Base-by-base conservation (phyloP, 2,113 vertebrate species). In the Clarias magur region DNA sequence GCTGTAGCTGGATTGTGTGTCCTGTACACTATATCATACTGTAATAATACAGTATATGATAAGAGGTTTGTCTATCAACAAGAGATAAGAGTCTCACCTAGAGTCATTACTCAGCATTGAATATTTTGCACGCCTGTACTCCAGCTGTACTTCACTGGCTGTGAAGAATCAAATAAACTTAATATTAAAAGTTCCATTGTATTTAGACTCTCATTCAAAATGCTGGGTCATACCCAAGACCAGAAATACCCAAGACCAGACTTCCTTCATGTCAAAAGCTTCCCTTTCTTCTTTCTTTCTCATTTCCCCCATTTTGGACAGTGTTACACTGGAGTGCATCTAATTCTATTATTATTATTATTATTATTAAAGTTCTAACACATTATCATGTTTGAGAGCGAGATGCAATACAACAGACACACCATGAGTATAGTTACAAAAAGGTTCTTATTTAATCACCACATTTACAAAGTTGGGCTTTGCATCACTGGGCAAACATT, bases 371-470 rank as follows among this genome's bases (percentile, higher is more conserved):
- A 54, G 48, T 48, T 48, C 48, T 27, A 59, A 10, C 8, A 42
- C 3, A 34, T 9, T 59, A 60, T 59, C 17, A 25, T 82, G 11
- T 62, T 25, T 48, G 15, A 83, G 57, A 23, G 16, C 19, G 13
- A 85, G n/a, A 54, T 67, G 25, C 62, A 27, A 70, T 63, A 75
- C 15, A 48, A 59, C 38, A 84, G 56, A 88, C 70, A 82, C 80
- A 86, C 84, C 15, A 87, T 42, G 38, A 80, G 72, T 83, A 60
- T 25, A 83, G 63, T 89, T 91, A 81, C 57, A 90, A 91, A 48
- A 91, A 91, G 59, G 30, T 88, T 83, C 82, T 73, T 60, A 89
- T 92, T 92, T 91, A 92, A 91, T 92, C 67, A 90, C 91, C 89
- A 88, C 83, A 89, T 86, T 88, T 90, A 89, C 88, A 92, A 92